Evolutionary conservation across 2,888 invertebrate species (phyloP).

Genomic region (Amphipyra tragopoginis): DNA sequence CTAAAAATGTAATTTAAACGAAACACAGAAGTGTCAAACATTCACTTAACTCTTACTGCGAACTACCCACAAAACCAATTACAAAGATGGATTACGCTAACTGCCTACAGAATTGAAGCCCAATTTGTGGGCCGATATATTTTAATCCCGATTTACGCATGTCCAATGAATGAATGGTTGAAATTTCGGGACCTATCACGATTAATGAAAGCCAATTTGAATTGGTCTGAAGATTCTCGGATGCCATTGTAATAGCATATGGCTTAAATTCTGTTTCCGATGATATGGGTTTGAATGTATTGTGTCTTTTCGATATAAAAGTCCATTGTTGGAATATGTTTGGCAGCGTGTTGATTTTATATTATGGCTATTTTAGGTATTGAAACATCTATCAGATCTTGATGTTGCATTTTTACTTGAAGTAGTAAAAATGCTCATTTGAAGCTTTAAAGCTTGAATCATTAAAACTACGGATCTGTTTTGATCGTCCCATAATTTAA

Average conservation of each 20-base stretch:
- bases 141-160: slow-evolving; percentile 84
- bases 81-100: slow-evolving; percentile 83
- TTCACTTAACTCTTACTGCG: slow-evolving; percentile 62
- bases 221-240: slow-evolving; percentile 50
- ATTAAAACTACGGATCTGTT: too few species aligned
- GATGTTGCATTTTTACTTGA: too few species aligned
- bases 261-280: slow-evolving; percentile 7
- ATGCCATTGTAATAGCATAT: slow-evolving; percentile 13
- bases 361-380: background rate
- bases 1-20: slow-evolving; percentile 51
- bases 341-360: background rate
- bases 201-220: slow-evolving; percentile 70
- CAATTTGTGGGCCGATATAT: slow-evolving; percentile 84
- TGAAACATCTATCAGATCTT: too few species aligned
- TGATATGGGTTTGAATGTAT: slow-evolving; percentile 19
- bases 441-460: too few species aligned
- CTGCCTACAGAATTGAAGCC: slow-evolving; percentile 77
- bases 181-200: slow-evolving; percentile 66
- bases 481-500: too few species aligned
- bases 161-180: slow-evolving; percentile 74
- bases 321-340: background rate
- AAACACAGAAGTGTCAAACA: slow-evolving; percentile 64
- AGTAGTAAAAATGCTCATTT: too few species aligned
- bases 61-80: slow-evolving; percentile 79
- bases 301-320: background rate